Evolutionary conservation across 2,113 vertebrate genomes (phyloP), one percentile per base, ranked within the genome.

Genomic region (Zeus faber): DNA sequence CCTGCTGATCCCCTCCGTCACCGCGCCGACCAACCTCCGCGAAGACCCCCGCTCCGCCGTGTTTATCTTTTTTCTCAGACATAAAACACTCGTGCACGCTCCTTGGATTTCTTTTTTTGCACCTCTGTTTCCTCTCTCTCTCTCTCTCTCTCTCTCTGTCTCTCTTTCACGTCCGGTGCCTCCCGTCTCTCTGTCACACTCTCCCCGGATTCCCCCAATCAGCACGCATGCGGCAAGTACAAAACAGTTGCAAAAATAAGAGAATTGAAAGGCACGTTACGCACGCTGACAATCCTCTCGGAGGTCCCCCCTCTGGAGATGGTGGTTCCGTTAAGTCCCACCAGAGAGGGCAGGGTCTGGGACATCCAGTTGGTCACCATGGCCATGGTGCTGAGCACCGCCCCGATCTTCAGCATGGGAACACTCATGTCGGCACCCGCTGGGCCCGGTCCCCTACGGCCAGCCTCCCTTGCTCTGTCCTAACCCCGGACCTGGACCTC

Each of bases 341-440:
- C 94, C 46, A 94, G 89, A 2, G 92, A 92, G 20, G 93, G 93
- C 47, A 94, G 78, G 16, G 93, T 94, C 89, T 93, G 92, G 79
- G 93, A 94, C 93, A 94, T 94, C 93, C 93, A 94, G 87, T 93
- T 94, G 75, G 93, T 93, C 76, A 94, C 92, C 93, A 94, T 94
- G 73, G 93, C 93, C 93, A 94, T 93, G 61, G 93, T 94, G 91
- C 93, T 94, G 80, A 94, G 93, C 87, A 93, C 92, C 70, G 91
- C 93, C 62, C 93, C 93, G 48, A 94, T 93, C 86, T 94, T 94
- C 65, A 94, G 81, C 87, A 94, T 87, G 45, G 93, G 92, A 59
- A 94, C 92, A 24, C 85, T 92, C 91, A 93, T 93, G 67, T 84
- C 74, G 68, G 76, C 77, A 81, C 75, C 80, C 58, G 57, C 66